Conservation (phyloP, 2,113 vertebrate species). For the Sinocyclocheilus rhinocerous region DNA sequence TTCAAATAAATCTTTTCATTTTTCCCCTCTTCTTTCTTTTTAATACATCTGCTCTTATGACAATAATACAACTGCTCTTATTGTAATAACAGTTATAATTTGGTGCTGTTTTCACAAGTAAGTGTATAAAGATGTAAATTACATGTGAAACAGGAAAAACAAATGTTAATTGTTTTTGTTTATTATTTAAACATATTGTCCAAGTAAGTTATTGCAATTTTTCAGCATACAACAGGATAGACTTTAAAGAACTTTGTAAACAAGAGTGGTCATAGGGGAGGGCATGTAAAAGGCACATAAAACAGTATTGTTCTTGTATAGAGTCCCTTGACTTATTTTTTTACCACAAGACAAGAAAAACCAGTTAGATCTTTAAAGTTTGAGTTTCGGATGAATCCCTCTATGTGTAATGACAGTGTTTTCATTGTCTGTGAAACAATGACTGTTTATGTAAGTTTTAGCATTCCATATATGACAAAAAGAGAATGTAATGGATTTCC, state of each 20-base stretch:
- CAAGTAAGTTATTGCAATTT: neutral
- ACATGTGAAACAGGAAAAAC: no score
- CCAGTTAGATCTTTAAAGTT: neutral
- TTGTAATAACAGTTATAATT: no score
- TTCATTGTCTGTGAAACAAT: neutral
- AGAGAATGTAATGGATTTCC: neutral
- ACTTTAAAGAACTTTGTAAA: neutral
- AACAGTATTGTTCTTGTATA: neutral
- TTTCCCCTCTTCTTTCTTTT: no score
- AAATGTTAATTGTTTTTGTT: no score
- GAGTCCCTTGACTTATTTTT: neutral
- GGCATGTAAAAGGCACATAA: neutral
- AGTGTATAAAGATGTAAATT: no score
- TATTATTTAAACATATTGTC: neutral
- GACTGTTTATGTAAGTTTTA: conserved; percentile 23
- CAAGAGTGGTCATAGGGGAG: neutral
- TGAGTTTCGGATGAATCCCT: neutral
- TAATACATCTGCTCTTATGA: no score
- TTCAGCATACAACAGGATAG: neutral
- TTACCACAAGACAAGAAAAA: neutral
- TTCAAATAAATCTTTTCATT: no score
- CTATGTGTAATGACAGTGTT: neutral
- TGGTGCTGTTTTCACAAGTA: no score
- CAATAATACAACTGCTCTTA: no score
- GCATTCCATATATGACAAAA: neutral